Conservation (phyloP, 2,888 invertebrate genomes). For the Dusona sp. region DNA sequence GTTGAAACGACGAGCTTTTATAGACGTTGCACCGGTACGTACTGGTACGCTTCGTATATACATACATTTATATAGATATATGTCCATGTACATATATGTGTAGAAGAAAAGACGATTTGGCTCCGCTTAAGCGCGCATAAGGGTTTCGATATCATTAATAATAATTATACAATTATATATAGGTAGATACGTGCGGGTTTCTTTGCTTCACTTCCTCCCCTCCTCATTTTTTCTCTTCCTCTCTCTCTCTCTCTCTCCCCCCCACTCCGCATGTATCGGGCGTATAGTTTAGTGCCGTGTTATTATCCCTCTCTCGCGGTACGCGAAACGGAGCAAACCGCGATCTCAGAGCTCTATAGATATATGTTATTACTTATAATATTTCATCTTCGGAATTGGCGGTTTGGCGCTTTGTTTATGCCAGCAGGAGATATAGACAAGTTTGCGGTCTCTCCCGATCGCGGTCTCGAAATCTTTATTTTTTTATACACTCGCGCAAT, state of each 20-base stretch:
- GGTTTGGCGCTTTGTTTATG: slow-evolving; percentile 84
- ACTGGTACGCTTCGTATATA: slow-evolving; percentile 57
- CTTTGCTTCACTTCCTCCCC: slow-evolving; percentile 17
- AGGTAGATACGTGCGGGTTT: slow-evolving; percentile 75
- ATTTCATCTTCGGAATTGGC: slow-evolving; percentile 85
- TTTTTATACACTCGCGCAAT: not conserved
- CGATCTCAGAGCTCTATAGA: slow-evolving; percentile 73
- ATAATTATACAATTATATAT: slow-evolving; percentile 85
- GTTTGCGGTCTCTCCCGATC: slow-evolving; percentile 37
- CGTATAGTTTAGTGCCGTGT: slow-evolving; percentile 84
- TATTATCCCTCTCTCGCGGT: slow-evolving; percentile 83
- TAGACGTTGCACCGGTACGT: slow-evolving; percentile 58
- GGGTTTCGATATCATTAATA: slow-evolving; percentile 84
- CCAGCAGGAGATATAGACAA: slow-evolving; percentile 73
- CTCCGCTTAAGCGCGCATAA: slow-evolving; percentile 79
- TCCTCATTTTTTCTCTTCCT: slow-evolving; percentile 72
- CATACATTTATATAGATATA: slow-evolving; percentile 29
- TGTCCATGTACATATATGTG: slow-evolving; percentile 24
- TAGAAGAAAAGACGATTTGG: slow-evolving; percentile 63
- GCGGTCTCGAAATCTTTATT: slow-evolving; percentile 49
- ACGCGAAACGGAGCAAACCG: slow-evolving; percentile 72
- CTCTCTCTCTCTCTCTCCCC: not conserved
- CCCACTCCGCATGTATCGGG: slow-evolving; percentile 76
- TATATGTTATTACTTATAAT: slow-evolving; percentile 85
- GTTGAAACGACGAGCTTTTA: slow-evolving; percentile 57